These are phyloP conservation scores for Gracilinanus agilis DNA, from an alignment of 2,113 vertebrate species.

Conservation along the genomic window DNA sequence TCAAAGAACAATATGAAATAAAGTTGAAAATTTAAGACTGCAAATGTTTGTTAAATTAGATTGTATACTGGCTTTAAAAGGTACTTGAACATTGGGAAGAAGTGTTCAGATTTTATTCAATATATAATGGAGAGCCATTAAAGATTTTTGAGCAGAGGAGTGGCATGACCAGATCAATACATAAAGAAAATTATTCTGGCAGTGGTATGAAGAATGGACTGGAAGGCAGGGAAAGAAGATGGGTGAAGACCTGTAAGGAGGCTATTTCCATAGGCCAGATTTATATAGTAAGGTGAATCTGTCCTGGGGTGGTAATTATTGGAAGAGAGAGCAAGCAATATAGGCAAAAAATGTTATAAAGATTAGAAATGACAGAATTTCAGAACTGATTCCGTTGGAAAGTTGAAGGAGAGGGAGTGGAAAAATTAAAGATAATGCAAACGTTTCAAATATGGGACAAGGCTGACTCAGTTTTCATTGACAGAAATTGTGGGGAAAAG, in stretches of 20 bases:
- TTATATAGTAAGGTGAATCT: background rate
- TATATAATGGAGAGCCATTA: background rate
- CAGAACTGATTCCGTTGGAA: background rate
- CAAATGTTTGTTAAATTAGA: background rate
- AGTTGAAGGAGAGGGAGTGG: background rate
- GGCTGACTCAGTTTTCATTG: background rate
- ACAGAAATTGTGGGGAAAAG: background rate
- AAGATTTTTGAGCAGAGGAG: background rate
- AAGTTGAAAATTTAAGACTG: background rate
- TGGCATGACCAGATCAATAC: background rate
- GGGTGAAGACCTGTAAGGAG: background rate
- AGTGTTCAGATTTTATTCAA: background rate
- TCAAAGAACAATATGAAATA: background rate
- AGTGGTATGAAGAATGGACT: background rate
- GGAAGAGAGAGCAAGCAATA: background rate
- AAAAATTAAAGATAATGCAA: background rate
- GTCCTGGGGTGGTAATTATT: background rate
- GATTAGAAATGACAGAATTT: background rate
- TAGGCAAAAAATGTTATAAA: background rate
- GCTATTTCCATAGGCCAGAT: background rate
- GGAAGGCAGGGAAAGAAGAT: background rate
- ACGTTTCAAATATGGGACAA: background rate
- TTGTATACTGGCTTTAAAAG: background rate
- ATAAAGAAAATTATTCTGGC: background rate
- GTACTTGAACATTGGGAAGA: background rate